Conservation (phyloP, 2,888 invertebrate genomes). For the Bombylius discolor region DNA sequence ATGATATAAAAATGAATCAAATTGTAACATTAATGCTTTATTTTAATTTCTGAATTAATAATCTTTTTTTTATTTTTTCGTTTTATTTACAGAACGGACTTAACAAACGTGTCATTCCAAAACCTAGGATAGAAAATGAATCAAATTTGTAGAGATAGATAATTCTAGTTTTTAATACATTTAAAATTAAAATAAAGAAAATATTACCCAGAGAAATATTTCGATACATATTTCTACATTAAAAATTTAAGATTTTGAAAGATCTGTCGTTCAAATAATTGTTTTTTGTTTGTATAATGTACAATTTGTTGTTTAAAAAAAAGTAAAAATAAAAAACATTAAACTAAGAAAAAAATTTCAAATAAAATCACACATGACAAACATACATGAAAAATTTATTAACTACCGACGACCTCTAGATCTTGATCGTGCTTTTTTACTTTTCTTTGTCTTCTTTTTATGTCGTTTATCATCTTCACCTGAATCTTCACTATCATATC, state of each 20-base stretch:
- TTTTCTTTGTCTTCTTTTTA: conserved; percentile 34
- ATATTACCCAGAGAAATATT: no score
- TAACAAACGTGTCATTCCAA: conserved; percentile 1
- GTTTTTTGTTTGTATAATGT: no score
- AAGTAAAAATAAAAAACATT: no score
- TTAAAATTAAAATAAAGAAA: no score
- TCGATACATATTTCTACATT: no score
- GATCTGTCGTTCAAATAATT: no score
- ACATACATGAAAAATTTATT: neutral
- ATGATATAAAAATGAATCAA: neutral
- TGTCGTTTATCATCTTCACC: conserved; percentile 20
- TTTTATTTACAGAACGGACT: conserved; percentile 1
- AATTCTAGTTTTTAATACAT: no score
- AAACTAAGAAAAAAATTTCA: no score
- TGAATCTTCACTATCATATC: conserved; percentile 17
- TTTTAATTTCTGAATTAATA: neutral
- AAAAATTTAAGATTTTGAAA: no score
- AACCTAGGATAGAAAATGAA: neutral
- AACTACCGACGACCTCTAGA: conserved; percentile 18
- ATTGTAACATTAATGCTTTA: neutral
- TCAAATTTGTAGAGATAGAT: neutral
- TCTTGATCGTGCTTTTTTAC: conserved; percentile 30
- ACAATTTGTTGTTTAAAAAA: no score
- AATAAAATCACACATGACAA: neutral
- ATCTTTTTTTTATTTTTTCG: neutral